Conservation (phyloP, 2,888 invertebrate species). For the Dione juno region DNA sequence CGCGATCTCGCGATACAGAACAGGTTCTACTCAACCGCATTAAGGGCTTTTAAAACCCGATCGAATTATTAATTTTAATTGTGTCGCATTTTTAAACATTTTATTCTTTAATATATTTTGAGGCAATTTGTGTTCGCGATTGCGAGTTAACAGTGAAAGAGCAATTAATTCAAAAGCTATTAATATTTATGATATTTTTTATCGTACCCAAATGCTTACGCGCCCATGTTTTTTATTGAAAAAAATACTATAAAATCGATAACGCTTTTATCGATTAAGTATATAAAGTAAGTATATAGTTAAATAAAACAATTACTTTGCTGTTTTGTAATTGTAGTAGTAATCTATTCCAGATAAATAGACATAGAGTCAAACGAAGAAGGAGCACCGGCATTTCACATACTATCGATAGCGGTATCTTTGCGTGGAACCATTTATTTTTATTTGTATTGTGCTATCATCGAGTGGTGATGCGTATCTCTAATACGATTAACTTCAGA, state of each 20-base stretch:
- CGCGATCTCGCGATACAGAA: conserved; percentile 10
- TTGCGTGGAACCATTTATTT: conserved; percentile 74
- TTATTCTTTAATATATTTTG: conserved; percentile 8
- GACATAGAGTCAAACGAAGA: not conserved
- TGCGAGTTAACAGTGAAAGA: conserved; percentile 9
- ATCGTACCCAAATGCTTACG: not conserved
- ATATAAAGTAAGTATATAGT: not conserved
- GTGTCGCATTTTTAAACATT: conserved; percentile 14
- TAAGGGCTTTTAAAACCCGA: conserved; percentile 35
- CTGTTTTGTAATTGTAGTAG: not conserved
- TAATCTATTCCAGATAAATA: conserved; percentile 7
- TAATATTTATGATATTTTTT: conserved; percentile 9
- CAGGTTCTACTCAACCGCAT: conserved; percentile 13
- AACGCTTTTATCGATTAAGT: not conserved
- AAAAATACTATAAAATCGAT: not conserved
- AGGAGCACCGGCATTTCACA: conserved; percentile 51
- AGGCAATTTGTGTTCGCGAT: conserved; percentile 42
- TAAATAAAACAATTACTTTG: not conserved
- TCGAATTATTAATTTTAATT: conserved; percentile 30
- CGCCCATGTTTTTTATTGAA: not conserved
- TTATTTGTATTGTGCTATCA: conserved; percentile 76
- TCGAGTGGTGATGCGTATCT: conserved; percentile 78
- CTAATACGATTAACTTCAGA: conserved; percentile 71
- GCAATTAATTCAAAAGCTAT: not conserved
- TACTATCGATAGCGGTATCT: conserved; percentile 69